Percentiles rank a stretch among this genome's conserved stretches.
Evolutionary conservation across 2,797 vertebrate genomes (phyloP).

Genomic region (Megaceryle alcyon): DNA sequence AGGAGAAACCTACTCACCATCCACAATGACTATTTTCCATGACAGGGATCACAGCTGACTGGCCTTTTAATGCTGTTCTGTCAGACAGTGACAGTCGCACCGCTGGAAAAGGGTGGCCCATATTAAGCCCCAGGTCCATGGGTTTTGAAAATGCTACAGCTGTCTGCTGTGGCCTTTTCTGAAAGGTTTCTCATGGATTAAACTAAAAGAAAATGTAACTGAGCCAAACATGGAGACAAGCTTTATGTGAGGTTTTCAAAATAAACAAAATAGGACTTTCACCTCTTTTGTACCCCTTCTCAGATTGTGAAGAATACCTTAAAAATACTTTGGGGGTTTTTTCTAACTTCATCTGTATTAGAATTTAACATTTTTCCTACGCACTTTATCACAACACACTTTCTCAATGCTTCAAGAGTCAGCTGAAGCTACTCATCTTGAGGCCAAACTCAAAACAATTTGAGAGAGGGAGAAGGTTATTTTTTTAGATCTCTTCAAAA

Average conservation of each 20-base stretch:
- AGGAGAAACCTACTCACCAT: neutral
- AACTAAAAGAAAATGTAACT: neutral
- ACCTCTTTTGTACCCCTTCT: neutral
- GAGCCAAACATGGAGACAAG: neutral
- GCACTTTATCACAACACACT: neutral
- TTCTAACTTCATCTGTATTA: neutral
- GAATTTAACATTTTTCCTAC: neutral
- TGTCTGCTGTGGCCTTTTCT: neutral
- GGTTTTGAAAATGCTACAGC: neutral
- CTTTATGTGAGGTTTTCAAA: neutral
- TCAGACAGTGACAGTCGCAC: fast-evolving
- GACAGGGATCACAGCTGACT: neutral
- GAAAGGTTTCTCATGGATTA: neutral
- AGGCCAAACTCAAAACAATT: neutral
- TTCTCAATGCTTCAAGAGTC: neutral
- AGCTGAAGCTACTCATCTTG: neutral
- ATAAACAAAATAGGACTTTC: neutral
- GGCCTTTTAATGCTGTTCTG: neutral
- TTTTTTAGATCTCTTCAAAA: neutral
- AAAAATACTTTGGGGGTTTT: neutral
- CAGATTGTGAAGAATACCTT: neutral
- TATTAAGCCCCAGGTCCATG: neutral
- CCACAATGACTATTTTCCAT: neutral
- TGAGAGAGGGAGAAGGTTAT: neutral
- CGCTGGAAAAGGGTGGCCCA: neutral